Evolutionary conservation across 2,888 invertebrate species (phyloP).

Genomic region (Carcina quercana): DNA sequence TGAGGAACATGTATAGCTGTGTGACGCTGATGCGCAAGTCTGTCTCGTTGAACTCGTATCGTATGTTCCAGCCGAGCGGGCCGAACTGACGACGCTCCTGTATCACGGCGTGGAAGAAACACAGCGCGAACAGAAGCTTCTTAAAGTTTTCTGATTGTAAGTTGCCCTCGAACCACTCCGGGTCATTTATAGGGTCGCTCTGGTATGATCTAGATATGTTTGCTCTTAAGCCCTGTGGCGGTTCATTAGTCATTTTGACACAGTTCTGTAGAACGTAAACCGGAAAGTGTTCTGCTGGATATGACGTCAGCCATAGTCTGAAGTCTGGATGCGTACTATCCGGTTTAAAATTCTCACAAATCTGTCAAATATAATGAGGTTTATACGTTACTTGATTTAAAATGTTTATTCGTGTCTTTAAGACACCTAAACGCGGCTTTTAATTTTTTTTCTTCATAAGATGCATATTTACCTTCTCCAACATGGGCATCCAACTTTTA

Average conservation of each 20-base stretch:
- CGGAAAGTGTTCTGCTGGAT: constrained; percentile 94
- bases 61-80: constrained; percentile 95
- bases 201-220: constrained; percentile 89
- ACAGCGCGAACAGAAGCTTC: constrained; percentile 88
- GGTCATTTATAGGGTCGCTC: constrained; percentile 90
- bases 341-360: constrained; percentile 87
- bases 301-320: constrained; percentile 95
- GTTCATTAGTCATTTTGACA: constrained; percentile 98
- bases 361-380: too few species aligned
- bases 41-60: constrained; percentile 97
- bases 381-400: too few species aligned
- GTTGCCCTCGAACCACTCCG: constrained; percentile 92
- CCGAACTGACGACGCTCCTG: constrained; percentile 95
- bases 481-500: constrained; percentile 93
- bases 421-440: too few species aligned
- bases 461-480: constrained; percentile 95
- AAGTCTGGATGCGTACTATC: constrained; percentile 93
- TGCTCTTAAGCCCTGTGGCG: constrained; percentile 90
- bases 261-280: constrained; percentile 93
- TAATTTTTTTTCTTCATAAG: too few species aligned
- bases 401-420: too few species aligned
- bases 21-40: constrained; percentile 92
- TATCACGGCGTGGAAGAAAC: constrained; percentile 95
- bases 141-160: constrained; percentile 85
- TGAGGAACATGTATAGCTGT: constrained; percentile 90